A percentile compares a stretch with the other conserved stretches of the same genome.
Evolutionary conservation across 2,888 invertebrate species (phyloP).

Genomic region (Microplitis manilae): DNA sequence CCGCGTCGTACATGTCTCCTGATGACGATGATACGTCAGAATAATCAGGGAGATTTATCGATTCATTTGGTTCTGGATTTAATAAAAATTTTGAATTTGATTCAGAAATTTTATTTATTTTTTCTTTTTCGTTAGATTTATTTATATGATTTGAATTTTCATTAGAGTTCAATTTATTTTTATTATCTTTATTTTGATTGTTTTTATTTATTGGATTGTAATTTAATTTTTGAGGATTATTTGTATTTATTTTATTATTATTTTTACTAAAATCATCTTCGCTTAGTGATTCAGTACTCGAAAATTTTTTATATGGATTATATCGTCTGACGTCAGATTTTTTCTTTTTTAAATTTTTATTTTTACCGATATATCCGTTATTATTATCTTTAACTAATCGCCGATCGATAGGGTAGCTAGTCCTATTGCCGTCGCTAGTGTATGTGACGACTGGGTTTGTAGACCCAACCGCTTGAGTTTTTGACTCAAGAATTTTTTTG

Average conservation of each 20-base stretch:
- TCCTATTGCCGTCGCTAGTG: neutral
- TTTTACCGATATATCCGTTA: neutral
- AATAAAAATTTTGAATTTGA: neutral
- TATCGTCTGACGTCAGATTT: neutral
- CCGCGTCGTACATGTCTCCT: neutral
- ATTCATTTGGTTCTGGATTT: neutral
- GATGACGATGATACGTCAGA: neutral
- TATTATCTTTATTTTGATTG: no score
- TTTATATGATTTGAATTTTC: no score
- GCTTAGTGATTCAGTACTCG: no score
- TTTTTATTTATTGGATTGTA: no score
- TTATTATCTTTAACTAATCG: neutral
- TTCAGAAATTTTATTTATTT: neutral
- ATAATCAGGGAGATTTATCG: neutral
- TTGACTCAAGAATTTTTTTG: neutral
- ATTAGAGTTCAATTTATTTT: no score
- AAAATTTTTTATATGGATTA: neutral
- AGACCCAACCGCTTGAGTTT: no score
- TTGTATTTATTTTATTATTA: no score
- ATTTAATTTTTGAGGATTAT: no score
- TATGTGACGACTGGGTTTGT: neutral
- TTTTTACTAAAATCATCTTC: no score
- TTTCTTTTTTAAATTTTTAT: no score
- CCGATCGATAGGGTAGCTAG: neutral
- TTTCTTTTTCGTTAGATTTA: neutral